These are phyloP conservation scores for Coptodon bakossiorum DNA, from an alignment of 2,113 vertebrate species.

Conservation along the genomic window DNA sequence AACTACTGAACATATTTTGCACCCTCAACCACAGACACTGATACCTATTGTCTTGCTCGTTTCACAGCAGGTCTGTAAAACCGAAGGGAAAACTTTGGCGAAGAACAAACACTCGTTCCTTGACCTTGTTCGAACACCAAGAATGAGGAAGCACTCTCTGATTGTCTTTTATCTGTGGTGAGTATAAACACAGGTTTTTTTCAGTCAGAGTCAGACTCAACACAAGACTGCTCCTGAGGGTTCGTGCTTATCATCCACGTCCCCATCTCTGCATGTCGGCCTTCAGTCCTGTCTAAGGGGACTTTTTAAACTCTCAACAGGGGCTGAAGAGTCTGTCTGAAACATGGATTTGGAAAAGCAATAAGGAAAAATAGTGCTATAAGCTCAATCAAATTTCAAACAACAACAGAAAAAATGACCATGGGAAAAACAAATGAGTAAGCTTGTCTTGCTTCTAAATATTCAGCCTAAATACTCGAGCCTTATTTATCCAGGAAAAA, in stretches of 20 bases:
- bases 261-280: background rate
- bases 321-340: background rate
- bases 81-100: background rate
- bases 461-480: background rate
- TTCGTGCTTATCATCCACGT: background rate
- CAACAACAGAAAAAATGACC: background rate
- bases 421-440: background rate
- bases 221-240: background rate
- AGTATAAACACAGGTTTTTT: background rate
- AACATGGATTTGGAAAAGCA: background rate
- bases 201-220: background rate
- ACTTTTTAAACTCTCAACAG: background rate
- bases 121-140: slow-evolving; percentile 60
- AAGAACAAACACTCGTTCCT: slow-evolving; percentile 39
- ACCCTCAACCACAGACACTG: background rate
- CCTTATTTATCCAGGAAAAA: background rate
- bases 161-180: slow-evolving; percentile 68
- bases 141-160: slow-evolving; percentile 60
- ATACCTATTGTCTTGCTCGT: background rate
- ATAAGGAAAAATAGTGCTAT: background rate
- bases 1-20: background rate
- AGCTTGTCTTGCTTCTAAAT: background rate
- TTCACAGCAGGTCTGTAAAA: slow-evolving; percentile 25
- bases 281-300: background rate
- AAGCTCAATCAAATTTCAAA: background rate